phyloP scores from a whole-genome alignment of 2,888 invertebrate species.

The Parnassius orleans region DNA sequence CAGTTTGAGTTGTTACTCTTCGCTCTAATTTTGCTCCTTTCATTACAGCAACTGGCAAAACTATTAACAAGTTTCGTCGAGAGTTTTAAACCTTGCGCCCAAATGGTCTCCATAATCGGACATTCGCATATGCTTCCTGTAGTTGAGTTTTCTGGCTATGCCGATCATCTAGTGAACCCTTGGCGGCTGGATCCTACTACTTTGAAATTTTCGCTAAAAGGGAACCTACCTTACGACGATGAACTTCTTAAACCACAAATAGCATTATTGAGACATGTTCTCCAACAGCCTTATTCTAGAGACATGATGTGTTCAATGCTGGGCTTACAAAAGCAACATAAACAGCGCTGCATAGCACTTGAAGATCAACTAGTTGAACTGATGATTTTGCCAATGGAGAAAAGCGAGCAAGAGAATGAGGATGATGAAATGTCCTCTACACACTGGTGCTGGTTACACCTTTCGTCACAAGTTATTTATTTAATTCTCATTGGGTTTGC shows the following conservation, averaged over 20 bases:
- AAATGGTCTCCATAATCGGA: slow-evolving; percentile 97
- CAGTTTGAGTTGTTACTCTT: background rate
- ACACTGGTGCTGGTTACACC: slow-evolving; percentile 95
- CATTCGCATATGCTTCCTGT: slow-evolving; percentile 95
- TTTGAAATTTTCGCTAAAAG: slow-evolving; percentile 82
- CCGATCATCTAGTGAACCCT: slow-evolving; percentile 93
- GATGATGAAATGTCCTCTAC: slow-evolving; percentile 83
- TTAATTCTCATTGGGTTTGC: slow-evolving; percentile 97
- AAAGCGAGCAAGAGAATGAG: slow-evolving; percentile 86
- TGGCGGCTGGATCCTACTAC: slow-evolving; percentile 95
- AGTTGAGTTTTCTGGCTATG: slow-evolving; percentile 95
- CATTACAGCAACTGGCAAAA: slow-evolving; percentile 88
- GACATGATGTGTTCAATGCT: slow-evolving; percentile 98
- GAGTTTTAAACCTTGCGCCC: slow-evolving; percentile 95
- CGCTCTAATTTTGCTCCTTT: background rate
- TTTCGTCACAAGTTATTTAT: slow-evolving; percentile 96
- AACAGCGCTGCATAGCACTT: slow-evolving; percentile 91
- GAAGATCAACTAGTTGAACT: slow-evolving; percentile 96
- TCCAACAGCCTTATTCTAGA: slow-evolving; percentile 96
- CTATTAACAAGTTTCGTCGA: slow-evolving; percentile 94
- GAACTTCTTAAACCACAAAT: slow-evolving; percentile 94
- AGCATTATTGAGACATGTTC: slow-evolving; percentile 90
- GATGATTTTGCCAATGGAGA: slow-evolving; percentile 95
- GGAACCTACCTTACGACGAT: slow-evolving; percentile 92
- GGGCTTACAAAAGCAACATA: slow-evolving; percentile 95